Conservation (phyloP, 1,140 invertebrate genomes). For the Pogonomyrmex barbatus region DNA sequence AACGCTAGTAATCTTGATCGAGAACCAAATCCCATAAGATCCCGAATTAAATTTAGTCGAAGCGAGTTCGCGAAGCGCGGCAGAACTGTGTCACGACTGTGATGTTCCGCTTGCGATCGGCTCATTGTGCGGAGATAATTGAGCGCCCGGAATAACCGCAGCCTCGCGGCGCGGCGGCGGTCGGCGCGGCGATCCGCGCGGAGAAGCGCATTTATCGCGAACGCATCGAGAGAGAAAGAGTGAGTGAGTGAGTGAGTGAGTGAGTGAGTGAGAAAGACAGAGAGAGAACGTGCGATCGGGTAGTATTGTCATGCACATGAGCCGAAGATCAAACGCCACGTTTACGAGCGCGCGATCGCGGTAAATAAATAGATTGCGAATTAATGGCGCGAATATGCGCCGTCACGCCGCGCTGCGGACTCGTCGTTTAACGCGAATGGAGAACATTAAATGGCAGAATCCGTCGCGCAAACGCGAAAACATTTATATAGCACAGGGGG, state of each 20-base stretch:
- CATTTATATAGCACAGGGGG: not conserved
- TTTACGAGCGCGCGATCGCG: conserved; percentile 28
- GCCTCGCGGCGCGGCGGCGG: not conserved
- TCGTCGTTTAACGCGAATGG: conserved; percentile 43
- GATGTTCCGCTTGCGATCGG: conserved; percentile 70
- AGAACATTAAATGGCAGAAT: conserved; percentile 11
- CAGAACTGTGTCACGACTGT: conserved; percentile 41
- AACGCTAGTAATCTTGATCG: not conserved
- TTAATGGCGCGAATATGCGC: conserved; percentile 50
- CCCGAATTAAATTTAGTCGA: conserved; percentile 28
- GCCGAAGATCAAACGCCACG: conserved; percentile 52
- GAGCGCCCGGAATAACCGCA: conserved; percentile 78
- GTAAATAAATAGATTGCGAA: conserved; percentile 66
- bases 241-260: no score
- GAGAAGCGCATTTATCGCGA: conserved; percentile 49
- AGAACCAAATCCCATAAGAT: not conserved
- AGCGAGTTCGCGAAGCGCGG: conserved; percentile 6
- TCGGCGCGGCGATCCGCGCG: not conserved
- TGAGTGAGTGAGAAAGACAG: no score
- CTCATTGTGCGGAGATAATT: conserved; percentile 79
- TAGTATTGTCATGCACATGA: conserved; percentile 29
- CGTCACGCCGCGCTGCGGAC: conserved; percentile 7
- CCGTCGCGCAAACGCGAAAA: not conserved
- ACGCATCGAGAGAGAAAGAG: not conserved
- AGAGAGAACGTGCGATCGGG: not conserved